Base-by-base conservation (phyloP, 1,140 invertebrate genomes). In the Tetramorium alpestre region DNA sequence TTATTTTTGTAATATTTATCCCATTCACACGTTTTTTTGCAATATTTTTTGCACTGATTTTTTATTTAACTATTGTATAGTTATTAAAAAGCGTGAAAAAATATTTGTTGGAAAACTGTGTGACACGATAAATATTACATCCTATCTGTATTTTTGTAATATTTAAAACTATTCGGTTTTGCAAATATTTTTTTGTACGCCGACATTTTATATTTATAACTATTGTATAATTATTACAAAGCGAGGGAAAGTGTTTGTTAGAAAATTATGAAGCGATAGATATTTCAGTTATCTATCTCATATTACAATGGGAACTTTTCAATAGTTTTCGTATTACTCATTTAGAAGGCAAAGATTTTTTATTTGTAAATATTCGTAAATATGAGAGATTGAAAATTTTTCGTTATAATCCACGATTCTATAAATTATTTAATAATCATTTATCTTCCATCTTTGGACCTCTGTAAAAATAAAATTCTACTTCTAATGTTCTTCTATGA, bases 371-470 rank as follows among this genome's bases (percentile, higher is more conserved):
- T 22, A 22, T 22, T 56, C 2, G 5, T 5, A 11, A n/a, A 56
- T 54, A 8, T 11, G 18, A 56, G 6, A 22, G 4, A 28, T 28
- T 73, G 38, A 73, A 56, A 73, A 73, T 33, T 56, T 73, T 56
- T 73, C 28, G 0, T 38, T 73, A 56, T 73, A 11, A 38, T n/a
- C 5, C 28, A 38, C 38, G n/a, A 25, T 44, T 10, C 3, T 41
- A 58, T 25, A 80, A 69, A 51, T 67, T 51, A 51, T 54, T 65
- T 51, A 11, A 69, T 64, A 64, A 77, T 72, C 41, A 33, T 78
- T 65, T 18, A 49, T 22, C n/a, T 54, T 64, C 16, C 10, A 18
- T 16, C n/a, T 18, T 18, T 65, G 2, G 33, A 22, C 11, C 4
- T 16, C 4, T 13, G 4, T 0, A 78, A 51, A 49, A 33, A 65